phyloP scores from a whole-genome alignment of 2,797 vertebrate species.

The Schizopygopsis pylzovi region DNA sequence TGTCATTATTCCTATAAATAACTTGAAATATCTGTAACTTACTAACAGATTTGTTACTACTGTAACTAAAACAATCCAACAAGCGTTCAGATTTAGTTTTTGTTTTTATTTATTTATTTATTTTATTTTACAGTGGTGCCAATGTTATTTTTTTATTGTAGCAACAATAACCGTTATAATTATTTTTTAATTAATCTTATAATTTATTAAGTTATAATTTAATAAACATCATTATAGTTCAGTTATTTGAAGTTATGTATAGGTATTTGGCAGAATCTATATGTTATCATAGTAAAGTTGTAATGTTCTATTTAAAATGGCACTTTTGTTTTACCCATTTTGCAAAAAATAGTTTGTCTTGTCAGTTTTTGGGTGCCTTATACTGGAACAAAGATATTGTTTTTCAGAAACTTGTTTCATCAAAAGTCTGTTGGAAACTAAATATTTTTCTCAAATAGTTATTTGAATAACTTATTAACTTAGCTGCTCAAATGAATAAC shows the following conservation, averaged over 20 bases:
- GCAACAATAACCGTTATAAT: neutral
- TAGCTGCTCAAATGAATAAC: neutral
- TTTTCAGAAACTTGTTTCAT: neutral
- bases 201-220: neutral
- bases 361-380: neutral
- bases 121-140: neutral
- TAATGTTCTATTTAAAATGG: neutral
- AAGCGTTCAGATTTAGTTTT: neutral
- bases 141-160: neutral
- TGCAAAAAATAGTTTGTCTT: neutral
- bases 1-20: neutral
- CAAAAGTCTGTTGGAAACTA: neutral
- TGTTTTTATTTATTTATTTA: neutral
- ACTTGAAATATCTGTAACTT: neutral
- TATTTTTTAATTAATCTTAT: neutral
- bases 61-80: neutral
- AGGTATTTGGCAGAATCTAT: neutral
- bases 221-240: neutral
- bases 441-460: neutral
- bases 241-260: neutral
- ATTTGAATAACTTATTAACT: neutral
- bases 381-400: no score
- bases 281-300: neutral
- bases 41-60: neutral
- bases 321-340: neutral